Evolutionary conservation across 2,888 invertebrate genomes (phyloP), one percentile per base, ranked within the genome.

Genomic region (Globia sparganii): DNA sequence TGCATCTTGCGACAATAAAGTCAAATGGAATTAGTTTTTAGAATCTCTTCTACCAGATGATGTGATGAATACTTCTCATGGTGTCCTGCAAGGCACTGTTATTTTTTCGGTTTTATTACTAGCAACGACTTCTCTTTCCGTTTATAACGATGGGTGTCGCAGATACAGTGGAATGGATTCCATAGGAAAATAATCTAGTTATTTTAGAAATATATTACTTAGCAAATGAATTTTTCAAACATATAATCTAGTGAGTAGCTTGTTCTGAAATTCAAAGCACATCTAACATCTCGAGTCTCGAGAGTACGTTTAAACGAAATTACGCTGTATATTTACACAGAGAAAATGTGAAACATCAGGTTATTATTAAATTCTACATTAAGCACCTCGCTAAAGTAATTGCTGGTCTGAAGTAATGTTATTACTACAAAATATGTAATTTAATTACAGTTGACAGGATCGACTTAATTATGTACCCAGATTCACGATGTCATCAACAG

Each of bases 381-480:
- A 83, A 81, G 72, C 72, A 77, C 75, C 80, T 77, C 78, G 72
- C 81, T 81, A 66, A 67, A 77, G 70, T 88, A 86, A 81, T 86
- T 80, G 78, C 75, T 78, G 65, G 76, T 72, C 73, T 69, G 74
- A 85, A 88, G 80, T 83, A 80, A 81, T 86, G 77, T 88, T 77
- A 81, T 81, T 83, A 82, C 75, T 83, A 79, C 81, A 77, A 82
- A 83, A 77, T n/a, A n/a, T n/a, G 71, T 80, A 80, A 88, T 85
- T 87, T 76, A 85, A 87, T 88, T 82, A 88, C 72, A 80, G 80
- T 80, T 74, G 78, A 73, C 75, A 65, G 79, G 70, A 81, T 86
- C 78, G 64, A 72, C 67, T 80, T 82, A 85, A 88, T 87, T 87
- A 88, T 77, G 65, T 59, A 75, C 65, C 72, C 72, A 69, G 76